phyloP scores from a whole-genome alignment of 2,888 invertebrate species.

The Callyntrura guangdongensis region DNA sequence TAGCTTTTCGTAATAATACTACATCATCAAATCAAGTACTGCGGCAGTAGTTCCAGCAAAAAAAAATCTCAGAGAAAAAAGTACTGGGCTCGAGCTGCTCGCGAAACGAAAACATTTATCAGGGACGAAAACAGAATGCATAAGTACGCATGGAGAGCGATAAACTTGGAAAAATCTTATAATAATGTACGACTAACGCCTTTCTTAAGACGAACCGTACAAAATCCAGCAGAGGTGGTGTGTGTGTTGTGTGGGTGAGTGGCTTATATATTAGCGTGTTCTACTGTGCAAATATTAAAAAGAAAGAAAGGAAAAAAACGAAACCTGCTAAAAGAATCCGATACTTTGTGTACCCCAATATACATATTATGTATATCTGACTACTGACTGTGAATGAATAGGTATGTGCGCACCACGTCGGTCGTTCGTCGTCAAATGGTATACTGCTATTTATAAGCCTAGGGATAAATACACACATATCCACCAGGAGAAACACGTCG shows the following conservation, averaged over 20 bases:
- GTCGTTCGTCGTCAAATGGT: slow-evolving; percentile 36
- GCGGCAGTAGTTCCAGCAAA: slow-evolving; percentile 30
- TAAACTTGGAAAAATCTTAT: slow-evolving; percentile 54
- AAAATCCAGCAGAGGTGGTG: not conserved
- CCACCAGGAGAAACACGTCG: not conserved
- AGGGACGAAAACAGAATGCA: slow-evolving; percentile 65
- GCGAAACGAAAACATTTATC: slow-evolving; percentile 69
- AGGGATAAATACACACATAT: not conserved
- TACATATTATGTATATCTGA: too few relatives aligned
- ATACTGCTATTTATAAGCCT: slow-evolving; percentile 20
- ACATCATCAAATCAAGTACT: slow-evolving; percentile 38
- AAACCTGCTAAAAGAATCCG: not conserved
- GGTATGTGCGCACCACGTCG: slow-evolving; percentile 26
- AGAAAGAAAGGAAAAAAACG: not conserved
- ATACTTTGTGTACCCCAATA: not conserved
- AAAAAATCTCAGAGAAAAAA: slow-evolving; percentile 24
- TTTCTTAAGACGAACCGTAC: not conserved
- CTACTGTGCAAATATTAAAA: slow-evolving; percentile 41
- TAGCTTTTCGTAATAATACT: too few relatives aligned
- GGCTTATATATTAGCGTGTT: not conserved
- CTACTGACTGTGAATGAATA: too few relatives aligned
- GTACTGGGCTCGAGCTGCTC: not conserved
- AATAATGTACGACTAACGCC: not conserved
- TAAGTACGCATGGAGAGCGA: slow-evolving; percentile 37
- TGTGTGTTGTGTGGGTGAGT: not conserved